Conservation (phyloP, 2,888 invertebrate species). For the Papilio gigon region DNA sequence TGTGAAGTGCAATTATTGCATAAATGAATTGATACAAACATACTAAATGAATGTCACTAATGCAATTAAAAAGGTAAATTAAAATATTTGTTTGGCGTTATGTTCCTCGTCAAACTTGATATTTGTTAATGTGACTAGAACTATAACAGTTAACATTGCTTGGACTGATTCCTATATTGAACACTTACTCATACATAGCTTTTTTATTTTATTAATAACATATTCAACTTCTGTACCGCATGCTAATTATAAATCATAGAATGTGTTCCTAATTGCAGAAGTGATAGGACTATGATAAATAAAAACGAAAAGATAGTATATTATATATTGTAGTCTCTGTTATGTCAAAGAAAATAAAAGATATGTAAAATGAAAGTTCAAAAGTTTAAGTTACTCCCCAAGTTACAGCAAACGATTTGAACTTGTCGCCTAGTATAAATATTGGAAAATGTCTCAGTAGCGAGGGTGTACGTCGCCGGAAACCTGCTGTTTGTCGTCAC, state of each 20-base stretch:
- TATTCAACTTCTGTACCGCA: too few relatives aligned
- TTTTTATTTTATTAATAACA: too few relatives aligned
- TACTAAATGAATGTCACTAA: slow-evolving; percentile 18
- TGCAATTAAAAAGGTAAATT: slow-evolving; percentile 8
- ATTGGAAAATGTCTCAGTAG: not conserved
- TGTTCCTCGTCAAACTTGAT: slow-evolving; percentile 14
- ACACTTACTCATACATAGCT: not conserved
- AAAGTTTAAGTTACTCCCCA: not conserved
- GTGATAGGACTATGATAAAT: too few relatives aligned
- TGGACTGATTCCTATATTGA: not conserved
- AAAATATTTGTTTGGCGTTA: slow-evolving; percentile 4
- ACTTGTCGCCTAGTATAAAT: not conserved
- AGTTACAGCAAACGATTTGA: not conserved
- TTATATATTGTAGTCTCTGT: too few relatives aligned
- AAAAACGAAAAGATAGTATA: too few relatives aligned
- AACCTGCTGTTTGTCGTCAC: slow-evolving; percentile 22
- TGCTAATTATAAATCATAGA: too few relatives aligned
- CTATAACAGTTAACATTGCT: slow-evolving; percentile 11
- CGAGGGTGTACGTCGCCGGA: not conserved
- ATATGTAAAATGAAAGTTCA: too few relatives aligned
- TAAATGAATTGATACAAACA: not conserved
- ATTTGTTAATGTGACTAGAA: slow-evolving; percentile 20
- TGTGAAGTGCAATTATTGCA: slow-evolving; percentile 17
- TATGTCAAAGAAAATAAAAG: too few relatives aligned
- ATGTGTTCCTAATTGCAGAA: too few relatives aligned